phyloP scores from a whole-genome alignment of 2,888 invertebrate species.

The Cosmia pyralina region DNA sequence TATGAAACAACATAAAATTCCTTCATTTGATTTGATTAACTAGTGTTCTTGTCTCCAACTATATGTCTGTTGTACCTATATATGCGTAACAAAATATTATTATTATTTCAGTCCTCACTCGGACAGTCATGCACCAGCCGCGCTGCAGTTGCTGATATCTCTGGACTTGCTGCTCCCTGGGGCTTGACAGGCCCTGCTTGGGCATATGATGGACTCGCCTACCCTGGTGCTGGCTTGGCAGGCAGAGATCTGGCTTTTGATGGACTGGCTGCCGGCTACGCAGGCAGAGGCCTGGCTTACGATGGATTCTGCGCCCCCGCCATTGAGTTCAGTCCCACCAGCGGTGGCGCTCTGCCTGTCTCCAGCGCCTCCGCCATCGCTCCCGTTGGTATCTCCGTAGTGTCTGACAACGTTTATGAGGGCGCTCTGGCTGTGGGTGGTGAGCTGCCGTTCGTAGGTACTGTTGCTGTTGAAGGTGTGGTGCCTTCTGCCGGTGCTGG shows the following conservation, averaged over 20 bases:
- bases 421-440: slow-evolving; percentile 66
- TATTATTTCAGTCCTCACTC: slow-evolving; percentile 23
- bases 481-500: slow-evolving; percentile 74
- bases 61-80: no score
- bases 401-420: slow-evolving; percentile 60
- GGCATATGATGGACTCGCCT: slow-evolving; percentile 1
- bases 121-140: slow-evolving; percentile 40
- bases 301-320: slow-evolving; percentile 10
- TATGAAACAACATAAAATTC: background rate
- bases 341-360: slow-evolving; percentile 51
- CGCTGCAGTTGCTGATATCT: slow-evolving; percentile 38
- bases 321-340: slow-evolving; percentile 44
- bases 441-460: slow-evolving; percentile 72
- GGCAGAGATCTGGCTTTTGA: no score
- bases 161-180: slow-evolving; percentile 12
- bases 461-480: slow-evolving; percentile 72
- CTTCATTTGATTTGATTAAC: no score
- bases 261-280: background rate
- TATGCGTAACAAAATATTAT: background rate
- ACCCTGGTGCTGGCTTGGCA: no score
- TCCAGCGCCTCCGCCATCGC: slow-evolving; percentile 22
- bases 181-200: slow-evolving; percentile 5
- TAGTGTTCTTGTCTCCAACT: no score
- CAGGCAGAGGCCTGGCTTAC: slow-evolving; percentile 23
- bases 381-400: slow-evolving; percentile 47